A percentile compares a stretch with the other conserved stretches of the same genome.
Evolutionary conservation across 2,797 vertebrate species (phyloP).

Genomic region (Anas bernieri): DNA sequence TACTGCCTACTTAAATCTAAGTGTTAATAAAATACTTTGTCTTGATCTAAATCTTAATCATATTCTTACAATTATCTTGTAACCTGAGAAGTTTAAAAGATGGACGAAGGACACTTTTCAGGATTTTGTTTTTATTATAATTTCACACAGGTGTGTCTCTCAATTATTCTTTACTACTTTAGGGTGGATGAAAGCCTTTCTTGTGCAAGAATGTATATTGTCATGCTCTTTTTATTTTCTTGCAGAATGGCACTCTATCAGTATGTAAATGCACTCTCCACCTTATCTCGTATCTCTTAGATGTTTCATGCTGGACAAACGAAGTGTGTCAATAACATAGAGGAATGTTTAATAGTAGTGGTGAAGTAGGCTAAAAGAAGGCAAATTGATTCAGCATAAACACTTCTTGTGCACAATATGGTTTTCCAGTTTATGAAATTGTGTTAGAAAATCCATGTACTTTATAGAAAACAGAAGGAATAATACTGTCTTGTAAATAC

Average conservation of each 20-base stretch:
- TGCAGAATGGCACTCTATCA: background rate
- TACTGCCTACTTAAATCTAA: background rate
- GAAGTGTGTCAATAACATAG: background rate
- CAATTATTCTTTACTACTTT: background rate
- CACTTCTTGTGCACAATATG: background rate
- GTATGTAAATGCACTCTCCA: background rate
- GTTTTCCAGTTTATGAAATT: background rate
- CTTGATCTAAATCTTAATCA: background rate
- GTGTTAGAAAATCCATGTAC: accelerated
- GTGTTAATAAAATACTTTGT: background rate
- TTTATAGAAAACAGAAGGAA: background rate
- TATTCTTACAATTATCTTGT: background rate
- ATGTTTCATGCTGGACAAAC: background rate
- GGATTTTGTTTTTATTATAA: background rate
- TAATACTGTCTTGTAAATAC: background rate
- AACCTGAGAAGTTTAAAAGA: background rate
- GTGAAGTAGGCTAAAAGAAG: background rate
- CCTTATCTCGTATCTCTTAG: background rate
- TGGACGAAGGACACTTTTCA: background rate
- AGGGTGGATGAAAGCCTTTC: background rate
- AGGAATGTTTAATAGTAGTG: background rate
- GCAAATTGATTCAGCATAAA: background rate
- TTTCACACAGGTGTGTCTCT: background rate
- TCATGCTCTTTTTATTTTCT: background rate
- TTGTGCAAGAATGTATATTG: background rate